phyloP scores from a whole-genome alignment of 2,797 vertebrate species.

The Lithobates pipiens region DNA sequence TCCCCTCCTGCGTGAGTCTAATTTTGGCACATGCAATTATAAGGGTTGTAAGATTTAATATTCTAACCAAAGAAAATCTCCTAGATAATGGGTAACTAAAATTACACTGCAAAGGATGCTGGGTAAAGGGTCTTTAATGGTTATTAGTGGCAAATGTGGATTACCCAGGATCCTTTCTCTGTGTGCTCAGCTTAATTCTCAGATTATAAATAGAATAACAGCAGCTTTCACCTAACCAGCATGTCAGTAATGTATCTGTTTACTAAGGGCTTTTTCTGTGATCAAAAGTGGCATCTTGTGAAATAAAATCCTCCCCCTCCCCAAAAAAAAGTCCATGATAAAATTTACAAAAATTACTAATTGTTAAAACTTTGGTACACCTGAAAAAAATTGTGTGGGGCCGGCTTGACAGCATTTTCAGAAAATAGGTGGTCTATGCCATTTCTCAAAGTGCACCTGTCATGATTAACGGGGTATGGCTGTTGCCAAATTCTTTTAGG shows the following conservation, averaged over 20 bases:
- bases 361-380: no score
- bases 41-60: slow-evolving; percentile 7
- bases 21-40: slow-evolving; percentile 56
- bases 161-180: slow-evolving; percentile 24
- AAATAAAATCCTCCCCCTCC: neutral
- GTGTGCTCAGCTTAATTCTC: neutral
- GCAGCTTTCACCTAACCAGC: neutral
- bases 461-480: neutral
- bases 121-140: neutral
- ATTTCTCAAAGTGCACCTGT: neutral
- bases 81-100: neutral
- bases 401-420: no score
- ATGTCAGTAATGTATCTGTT: neutral
- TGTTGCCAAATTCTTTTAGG: neutral
- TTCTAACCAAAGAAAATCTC: slow-evolving; percentile 10
- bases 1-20: slow-evolving; percentile 1
- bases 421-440: no score
- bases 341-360: no score
- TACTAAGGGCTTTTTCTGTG: neutral
- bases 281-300: neutral
- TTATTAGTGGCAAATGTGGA: neutral
- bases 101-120: slow-evolving; percentile 14
- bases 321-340: no score
- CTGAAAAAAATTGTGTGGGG: no score
- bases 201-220: neutral